Conservation (phyloP, 23 tunicate species). For the Trididemnum clinides region DNA sequence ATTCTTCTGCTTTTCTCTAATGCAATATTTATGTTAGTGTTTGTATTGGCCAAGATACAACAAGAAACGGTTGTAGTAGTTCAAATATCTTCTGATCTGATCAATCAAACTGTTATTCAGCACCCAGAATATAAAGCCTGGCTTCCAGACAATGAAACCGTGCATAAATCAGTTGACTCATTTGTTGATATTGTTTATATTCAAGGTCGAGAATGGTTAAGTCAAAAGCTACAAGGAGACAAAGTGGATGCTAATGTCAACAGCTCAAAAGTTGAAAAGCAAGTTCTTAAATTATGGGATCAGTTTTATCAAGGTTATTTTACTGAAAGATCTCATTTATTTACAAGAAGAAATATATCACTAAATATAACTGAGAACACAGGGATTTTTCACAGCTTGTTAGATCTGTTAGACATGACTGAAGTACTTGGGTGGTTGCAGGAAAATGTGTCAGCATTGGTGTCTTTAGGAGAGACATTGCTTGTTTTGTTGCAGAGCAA, state of each 20-base stretch:
- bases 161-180: conserved; percentile 74
- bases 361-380: not conserved
- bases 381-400: conserved; percentile 40
- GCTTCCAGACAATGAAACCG: conserved; percentile 75
- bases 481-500: conserved; percentile 60
- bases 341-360: not conserved
- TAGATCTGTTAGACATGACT: conserved; percentile 53
- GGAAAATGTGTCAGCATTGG: conserved; percentile 70
- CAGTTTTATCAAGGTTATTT: conserved; percentile 53
- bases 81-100: conserved; percentile 63
- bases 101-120: conserved; percentile 76
- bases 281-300: conserved; percentile 83
- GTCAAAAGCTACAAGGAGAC: conserved; percentile 40
- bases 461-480: conserved; percentile 63
- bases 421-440: conserved; percentile 71
- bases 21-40: conserved; percentile 52
- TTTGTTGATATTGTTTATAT: conserved; percentile 72
- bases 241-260: conserved; percentile 27
- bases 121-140: conserved; percentile 82
- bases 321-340: not conserved
- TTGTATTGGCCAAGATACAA: conserved; percentile 67
- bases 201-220: conserved; percentile 90
- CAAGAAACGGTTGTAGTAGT: conserved; percentile 77
- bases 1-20: conserved; percentile 55
- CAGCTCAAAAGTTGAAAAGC: conserved; percentile 66